Evolutionary conservation across 1,140 invertebrate species (phyloP), one percentile per base, ranked within the genome.

Genomic region (Thaumetopoea pityocampa): DNA sequence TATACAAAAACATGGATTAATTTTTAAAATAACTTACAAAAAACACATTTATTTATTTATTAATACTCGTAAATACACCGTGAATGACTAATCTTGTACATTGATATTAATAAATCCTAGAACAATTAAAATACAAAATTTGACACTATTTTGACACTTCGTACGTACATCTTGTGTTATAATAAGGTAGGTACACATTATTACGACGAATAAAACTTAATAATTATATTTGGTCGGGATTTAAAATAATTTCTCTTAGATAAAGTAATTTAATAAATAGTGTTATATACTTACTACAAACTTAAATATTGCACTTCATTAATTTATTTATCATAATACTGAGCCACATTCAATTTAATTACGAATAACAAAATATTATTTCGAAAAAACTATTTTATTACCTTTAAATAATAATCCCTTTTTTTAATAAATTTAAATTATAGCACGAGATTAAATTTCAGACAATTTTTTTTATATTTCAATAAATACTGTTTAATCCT

Each of bases 11-110:
- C 78, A 82, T 69, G 67, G 69, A 80, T 65, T 77, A 78, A 77
- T 80, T 59, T 70, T 80, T 74, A 78, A 82, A 82, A 82, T 77
- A 82, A 82, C 61, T 80, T 80, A 82, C 76, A 80, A 82, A 78
- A 78, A 73, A 78, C 74, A 78, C 74, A 78, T 78, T 72, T 68
- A 77, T 76, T 67, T 70, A 67, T 68, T 71, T 50, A 67, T 45
- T 43, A 29, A 17, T 48, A 33, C 20, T 41, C 35, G 42, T 38
- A 76, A 77, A 79, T 77, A 77, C 67, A 69, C 59, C 48, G 59
- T 74, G 73, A 74, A 60, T 67, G 51, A 59, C 68, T 77, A 77
- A 73, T 71, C 45, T 79, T 81, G 72, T 79, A 81, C 73, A 74
- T 66, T 63, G 65, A 78, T 74, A 69, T 63, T 71, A 73, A 66